A percentile compares a stretch with the other conserved stretches of the same genome.
Evolutionary conservation across 2,113 vertebrate genomes (phyloP).

Genomic region (Cricetomys ansorgei): DNA sequence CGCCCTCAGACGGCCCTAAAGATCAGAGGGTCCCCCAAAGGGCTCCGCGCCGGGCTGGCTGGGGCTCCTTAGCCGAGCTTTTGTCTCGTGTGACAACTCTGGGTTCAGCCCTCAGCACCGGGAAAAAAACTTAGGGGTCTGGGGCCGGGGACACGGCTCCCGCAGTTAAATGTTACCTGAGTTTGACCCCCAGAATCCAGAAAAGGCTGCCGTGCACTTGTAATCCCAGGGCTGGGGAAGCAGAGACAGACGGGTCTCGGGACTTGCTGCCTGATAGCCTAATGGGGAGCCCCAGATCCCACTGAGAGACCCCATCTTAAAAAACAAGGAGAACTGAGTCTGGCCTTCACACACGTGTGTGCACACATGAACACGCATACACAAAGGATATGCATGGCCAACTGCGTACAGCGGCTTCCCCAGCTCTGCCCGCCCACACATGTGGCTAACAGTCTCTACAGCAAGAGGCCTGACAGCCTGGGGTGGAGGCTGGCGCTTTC

Average conservation of each 20-base stretch:
- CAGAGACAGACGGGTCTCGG: not conserved
- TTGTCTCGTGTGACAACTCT: not conserved
- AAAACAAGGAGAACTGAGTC: not conserved
- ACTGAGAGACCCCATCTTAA: not conserved
- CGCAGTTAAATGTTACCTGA: not conserved
- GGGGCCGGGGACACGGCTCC: not conserved
- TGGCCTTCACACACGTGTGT: not conserved
- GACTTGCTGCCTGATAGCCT: not conserved
- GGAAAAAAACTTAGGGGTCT: not conserved
- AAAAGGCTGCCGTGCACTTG: not conserved
- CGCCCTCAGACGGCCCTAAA: rapidly evolving
- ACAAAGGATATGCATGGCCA: rapidly evolving
- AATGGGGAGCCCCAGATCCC: not conserved
- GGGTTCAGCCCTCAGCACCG: not conserved
- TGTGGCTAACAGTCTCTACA: not conserved
- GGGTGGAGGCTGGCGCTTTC: too few species aligned
- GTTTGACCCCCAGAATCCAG: not conserved
- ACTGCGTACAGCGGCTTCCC: rapidly evolving
- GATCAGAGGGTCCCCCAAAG: not conserved
- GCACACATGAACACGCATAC: not conserved
- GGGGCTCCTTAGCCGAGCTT: not conserved
- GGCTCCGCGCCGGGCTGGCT: too few species aligned
- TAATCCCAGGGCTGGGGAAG: not conserved
- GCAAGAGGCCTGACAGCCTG: not conserved
- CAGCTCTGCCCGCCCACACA: rapidly evolving